A percentile compares a stretch with the other conserved stretches of the same genome.
These are phyloP conservation scores for Myopa testacea DNA, from an alignment of 2,888 invertebrate species.

Conservation along the genomic window DNA sequence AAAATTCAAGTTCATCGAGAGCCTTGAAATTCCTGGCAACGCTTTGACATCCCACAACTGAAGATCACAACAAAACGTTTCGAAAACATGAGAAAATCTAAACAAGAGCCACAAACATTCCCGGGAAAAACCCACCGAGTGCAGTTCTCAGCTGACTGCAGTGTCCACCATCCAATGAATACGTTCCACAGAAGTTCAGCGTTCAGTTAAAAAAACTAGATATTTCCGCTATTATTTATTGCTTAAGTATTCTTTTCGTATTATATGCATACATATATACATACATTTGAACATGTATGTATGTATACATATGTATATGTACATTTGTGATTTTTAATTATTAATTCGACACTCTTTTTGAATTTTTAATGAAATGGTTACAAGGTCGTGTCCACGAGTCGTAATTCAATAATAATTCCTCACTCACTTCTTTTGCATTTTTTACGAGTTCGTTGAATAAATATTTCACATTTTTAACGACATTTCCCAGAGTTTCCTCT, in stretches of 20 bases:
- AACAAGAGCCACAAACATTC: not conserved
- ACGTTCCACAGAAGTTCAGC: slow-evolving; percentile 17
- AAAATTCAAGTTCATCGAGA: slow-evolving; percentile 38
- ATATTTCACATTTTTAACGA: too few relatives aligned
- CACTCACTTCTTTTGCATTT: not conserved
- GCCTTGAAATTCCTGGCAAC: slow-evolving; percentile 36
- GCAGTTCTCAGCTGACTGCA: not conserved
- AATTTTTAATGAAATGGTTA: slow-evolving; percentile 11
- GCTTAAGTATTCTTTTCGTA: too few relatives aligned
- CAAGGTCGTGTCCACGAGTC: slow-evolving; percentile 5
- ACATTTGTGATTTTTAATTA: too few relatives aligned
- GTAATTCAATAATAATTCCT: too few relatives aligned
- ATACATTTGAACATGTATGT: too few relatives aligned
- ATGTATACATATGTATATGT: too few relatives aligned
- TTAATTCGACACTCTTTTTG: not conserved
- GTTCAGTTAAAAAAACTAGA: slow-evolving; percentile 8
- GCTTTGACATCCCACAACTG: not conserved
- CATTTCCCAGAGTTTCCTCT: too few relatives aligned
- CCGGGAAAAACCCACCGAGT: not conserved
- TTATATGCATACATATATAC: too few relatives aligned
- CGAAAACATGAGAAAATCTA: not conserved
- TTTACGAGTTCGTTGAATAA: not conserved
- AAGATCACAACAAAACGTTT: not conserved
- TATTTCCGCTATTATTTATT: slow-evolving; percentile 24
- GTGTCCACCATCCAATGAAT: slow-evolving; percentile 18